Conservation (phyloP, 2,888 invertebrate species). For the Scotopteryx bipunctaria region DNA sequence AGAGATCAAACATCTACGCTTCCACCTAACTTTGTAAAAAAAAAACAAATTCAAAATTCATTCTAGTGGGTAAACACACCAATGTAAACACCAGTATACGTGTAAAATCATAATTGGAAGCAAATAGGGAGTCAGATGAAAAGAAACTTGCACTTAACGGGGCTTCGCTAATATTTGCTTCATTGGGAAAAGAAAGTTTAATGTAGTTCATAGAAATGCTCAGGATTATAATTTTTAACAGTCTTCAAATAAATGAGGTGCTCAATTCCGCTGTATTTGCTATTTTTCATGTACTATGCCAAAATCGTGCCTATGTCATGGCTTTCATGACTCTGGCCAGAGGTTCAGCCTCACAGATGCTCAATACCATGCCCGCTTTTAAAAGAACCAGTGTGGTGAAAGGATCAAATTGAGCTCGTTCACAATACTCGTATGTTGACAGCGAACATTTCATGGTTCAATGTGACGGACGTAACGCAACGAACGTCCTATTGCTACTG, state of each 20-base stretch:
- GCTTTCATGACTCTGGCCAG: not conserved
- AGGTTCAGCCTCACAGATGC: too few species aligned
- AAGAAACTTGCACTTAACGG: too few species aligned
- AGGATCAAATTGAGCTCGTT: too few species aligned
- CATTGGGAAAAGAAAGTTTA: not conserved
- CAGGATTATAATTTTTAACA: not conserved
- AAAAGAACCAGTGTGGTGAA: too few species aligned
- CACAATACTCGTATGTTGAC: too few species aligned
- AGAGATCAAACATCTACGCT: not conserved
- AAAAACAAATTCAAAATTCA: not conserved
- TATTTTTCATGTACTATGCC: too few species aligned
- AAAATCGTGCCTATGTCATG: too few species aligned
- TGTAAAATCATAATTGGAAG: slow-evolving; percentile 34
- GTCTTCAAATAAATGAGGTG: too few species aligned
- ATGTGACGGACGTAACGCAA: not conserved
- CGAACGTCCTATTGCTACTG: not conserved
- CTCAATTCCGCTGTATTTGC: too few species aligned
- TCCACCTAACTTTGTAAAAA: not conserved
- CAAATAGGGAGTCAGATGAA: slow-evolving; percentile 39
- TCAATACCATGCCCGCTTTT: too few species aligned
- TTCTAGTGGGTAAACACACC: not conserved
- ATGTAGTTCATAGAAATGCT: not conserved
- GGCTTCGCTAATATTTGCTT: slow-evolving; percentile 22
- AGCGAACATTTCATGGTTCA: not conserved
- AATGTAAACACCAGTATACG: slow-evolving; percentile 10